phyloP scores from a whole-genome alignment of 2,888 invertebrate species.

The Adelognathus sp. region DNA sequence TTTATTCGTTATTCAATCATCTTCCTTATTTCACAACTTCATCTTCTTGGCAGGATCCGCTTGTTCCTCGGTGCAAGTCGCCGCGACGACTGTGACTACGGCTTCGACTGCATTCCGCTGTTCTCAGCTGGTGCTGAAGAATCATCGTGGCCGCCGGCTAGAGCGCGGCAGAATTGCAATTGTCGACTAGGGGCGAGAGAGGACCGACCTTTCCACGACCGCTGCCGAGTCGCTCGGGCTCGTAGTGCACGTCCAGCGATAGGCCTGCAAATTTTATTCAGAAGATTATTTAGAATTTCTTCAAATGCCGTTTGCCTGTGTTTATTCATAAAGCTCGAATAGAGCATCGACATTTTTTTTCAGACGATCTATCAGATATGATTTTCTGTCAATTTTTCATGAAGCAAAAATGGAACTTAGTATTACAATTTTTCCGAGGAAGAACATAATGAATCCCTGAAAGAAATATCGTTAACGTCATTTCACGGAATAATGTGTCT shows the following conservation, averaged over 20 bases:
- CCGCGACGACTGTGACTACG: constrained; percentile 39
- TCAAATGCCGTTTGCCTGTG: neutral
- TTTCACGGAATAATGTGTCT: too few species aligned
- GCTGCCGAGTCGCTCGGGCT: constrained; percentile 85
- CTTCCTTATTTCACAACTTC: constrained; percentile 43
- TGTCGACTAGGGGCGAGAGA: constrained; percentile 90
- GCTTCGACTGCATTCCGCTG: constrained; percentile 50
- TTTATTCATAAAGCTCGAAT: too few species aligned
- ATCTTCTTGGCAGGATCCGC: constrained; percentile 64
- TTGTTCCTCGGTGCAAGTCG: constrained; percentile 60
- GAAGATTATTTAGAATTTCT: neutral
- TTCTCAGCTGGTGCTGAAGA: constrained; percentile 43
- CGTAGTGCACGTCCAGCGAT: constrained; percentile 90
- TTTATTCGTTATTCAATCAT: too few species aligned
- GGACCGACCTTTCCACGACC: constrained; percentile 90
- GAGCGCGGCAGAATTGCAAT: constrained; percentile 87
- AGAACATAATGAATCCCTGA: too few species aligned
- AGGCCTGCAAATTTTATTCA: constrained; percentile 82
- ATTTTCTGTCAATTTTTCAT: too few species aligned
- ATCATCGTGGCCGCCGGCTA: constrained; percentile 81
- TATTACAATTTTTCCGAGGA: too few species aligned
- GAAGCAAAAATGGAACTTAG: too few species aligned
- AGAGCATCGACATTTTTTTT: neutral
- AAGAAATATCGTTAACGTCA: too few species aligned
- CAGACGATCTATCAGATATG: neutral